These are phyloP conservation scores for Argya squamiceps DNA, from an alignment of 2,797 vertebrate species.

Conservation along the genomic window DNA sequence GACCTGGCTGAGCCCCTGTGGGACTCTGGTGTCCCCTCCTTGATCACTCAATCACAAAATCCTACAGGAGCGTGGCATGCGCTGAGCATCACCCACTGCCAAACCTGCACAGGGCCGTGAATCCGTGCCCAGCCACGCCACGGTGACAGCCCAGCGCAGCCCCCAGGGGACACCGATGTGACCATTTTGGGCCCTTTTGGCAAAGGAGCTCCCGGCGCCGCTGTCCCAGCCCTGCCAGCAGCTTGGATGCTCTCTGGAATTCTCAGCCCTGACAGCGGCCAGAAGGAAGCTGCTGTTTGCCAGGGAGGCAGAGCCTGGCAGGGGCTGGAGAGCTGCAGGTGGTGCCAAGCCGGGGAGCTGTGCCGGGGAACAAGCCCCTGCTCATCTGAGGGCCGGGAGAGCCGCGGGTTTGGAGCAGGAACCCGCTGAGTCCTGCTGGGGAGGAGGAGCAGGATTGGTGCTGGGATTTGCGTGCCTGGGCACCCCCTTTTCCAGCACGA, in stretches of 20 bases:
- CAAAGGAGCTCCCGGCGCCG: not conserved
- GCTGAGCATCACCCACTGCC: not conserved
- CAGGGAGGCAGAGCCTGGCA: not conserved
- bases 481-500: not conserved
- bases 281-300: not conserved
- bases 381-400: not conserved
- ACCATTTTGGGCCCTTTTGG: not conserved
- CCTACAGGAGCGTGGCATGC: accelerated
- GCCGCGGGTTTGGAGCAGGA: not conserved
- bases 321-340: not conserved
- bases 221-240: not conserved
- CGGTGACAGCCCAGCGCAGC: not conserved
- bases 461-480: not conserved
- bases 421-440: not conserved
- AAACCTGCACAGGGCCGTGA: accelerated
- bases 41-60: not conserved
- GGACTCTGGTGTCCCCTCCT: accelerated
- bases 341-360: not conserved
- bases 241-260: not conserved
- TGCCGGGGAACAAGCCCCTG: not conserved
- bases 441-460: not conserved
- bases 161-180: accelerated
- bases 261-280: not conserved
- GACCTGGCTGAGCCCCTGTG: accelerated
- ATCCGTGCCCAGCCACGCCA: accelerated